phyloP scores from a whole-genome alignment of 2,797 vertebrate genomes.

The Spondyliosoma cantharus region DNA sequence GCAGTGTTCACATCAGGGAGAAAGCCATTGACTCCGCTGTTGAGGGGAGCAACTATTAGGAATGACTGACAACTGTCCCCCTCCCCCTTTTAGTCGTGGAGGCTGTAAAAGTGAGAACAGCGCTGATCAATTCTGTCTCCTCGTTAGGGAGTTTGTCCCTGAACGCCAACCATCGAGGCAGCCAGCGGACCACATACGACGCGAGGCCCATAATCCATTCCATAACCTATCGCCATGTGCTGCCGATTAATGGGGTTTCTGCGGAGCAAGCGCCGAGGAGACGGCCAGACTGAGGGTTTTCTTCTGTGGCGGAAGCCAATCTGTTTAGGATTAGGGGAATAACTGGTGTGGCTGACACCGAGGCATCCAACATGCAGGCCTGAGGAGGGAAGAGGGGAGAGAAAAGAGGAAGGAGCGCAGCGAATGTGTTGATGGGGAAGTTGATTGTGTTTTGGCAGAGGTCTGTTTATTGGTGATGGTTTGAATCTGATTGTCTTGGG shows the following conservation, averaged over 20 bases:
- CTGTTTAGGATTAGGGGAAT: conserved; percentile 87
- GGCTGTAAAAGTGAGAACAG: conserved; percentile 81
- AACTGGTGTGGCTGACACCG: conserved; percentile 84
- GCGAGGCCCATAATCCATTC: conserved; percentile 83
- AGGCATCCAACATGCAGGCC: conserved; percentile 77
- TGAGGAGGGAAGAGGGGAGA: conserved; percentile 62
- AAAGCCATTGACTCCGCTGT: conserved; percentile 80
- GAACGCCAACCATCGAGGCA: conserved; percentile 73
- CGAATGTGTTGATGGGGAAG: conserved; percentile 72
- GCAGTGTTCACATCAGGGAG: conserved; percentile 76
- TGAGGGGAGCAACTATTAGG: conserved; percentile 73
- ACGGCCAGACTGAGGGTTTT: conserved; percentile 83
- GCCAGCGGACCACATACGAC: conserved; percentile 84
- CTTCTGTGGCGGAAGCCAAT: conserved; percentile 84
- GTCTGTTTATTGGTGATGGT: conserved; percentile 60
- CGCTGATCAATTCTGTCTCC: conserved; percentile 76
- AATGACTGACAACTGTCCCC: conserved; percentile 82
- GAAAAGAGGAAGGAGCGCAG: conserved; percentile 60
- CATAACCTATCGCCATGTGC: conserved; percentile 86
- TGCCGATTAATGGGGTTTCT: conserved; percentile 84
- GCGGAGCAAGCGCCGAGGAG: conserved; percentile 80
- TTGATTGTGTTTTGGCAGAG: conserved; percentile 76
- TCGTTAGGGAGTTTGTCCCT: conserved; percentile 76
- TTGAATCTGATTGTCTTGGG: conserved; percentile 64
- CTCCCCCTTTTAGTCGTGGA: conserved; percentile 63